phyloP scores from a whole-genome alignment of 2,113 vertebrate species.

The Sebastes fasciatus region DNA sequence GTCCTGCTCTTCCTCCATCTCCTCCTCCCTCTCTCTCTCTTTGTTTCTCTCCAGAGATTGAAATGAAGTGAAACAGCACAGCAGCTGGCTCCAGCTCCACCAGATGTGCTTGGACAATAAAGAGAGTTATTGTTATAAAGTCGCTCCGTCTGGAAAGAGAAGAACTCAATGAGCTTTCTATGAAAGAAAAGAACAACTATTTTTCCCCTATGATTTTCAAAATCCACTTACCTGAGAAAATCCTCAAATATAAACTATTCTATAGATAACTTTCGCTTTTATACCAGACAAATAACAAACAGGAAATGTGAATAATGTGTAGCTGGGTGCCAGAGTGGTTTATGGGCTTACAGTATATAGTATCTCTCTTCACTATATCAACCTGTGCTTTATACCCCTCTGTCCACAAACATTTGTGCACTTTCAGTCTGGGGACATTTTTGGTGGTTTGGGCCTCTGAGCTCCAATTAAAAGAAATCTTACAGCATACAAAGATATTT shows the following conservation, averaged over 20 bases:
- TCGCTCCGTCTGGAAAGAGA: constrained; percentile 32
- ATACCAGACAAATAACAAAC: background rate
- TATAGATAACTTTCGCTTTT: background rate
- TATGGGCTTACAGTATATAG: too few relatives aligned
- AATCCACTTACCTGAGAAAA: background rate
- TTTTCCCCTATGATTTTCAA: constrained; percentile 1
- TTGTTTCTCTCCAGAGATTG: constrained; percentile 43
- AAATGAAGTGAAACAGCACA: constrained; percentile 51
- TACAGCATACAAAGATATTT: too few relatives aligned
- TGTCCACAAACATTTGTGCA: background rate
- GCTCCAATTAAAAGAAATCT: background rate
- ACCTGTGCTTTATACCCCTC: background rate
- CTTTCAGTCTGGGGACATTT: background rate
- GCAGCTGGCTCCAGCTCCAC: constrained; percentile 56
- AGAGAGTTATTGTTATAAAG: constrained; percentile 60
- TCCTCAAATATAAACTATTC: background rate
- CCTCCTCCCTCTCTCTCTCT: background rate
- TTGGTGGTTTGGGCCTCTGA: too few relatives aligned
- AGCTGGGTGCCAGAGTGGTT: background rate
- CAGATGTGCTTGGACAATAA: constrained; percentile 72
- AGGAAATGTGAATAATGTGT: background rate
- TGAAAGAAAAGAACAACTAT: background rate
- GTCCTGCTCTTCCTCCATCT: background rate
- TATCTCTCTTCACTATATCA: background rate
- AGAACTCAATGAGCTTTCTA: constrained; percentile 3